Conservation (phyloP, 2,113 vertebrate species). For the Ammodytes marinus region DNA sequence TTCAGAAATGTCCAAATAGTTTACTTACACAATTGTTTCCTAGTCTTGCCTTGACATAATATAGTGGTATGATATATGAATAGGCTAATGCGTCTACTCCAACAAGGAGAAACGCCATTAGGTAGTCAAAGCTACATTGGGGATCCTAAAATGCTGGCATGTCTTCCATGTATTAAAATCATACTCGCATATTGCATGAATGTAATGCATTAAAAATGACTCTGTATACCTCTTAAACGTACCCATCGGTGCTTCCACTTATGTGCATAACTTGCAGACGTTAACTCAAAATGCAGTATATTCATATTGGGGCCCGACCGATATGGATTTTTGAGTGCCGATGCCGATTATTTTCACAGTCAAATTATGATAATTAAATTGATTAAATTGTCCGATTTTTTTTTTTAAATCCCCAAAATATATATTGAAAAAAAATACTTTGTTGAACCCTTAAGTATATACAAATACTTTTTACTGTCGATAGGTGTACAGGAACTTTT, state of each 20-base stretch:
- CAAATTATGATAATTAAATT: too few species aligned
- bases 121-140: slow-evolving; percentile 42
- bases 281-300: slow-evolving; percentile 14
- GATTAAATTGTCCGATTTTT: too few species aligned
- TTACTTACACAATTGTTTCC: background rate
- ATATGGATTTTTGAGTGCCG: too few species aligned
- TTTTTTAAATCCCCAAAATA: too few species aligned
- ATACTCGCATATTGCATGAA: slow-evolving; percentile 36
- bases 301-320: background rate
- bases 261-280: slow-evolving; percentile 11
- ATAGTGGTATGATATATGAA: background rate
- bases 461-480: too few species aligned
- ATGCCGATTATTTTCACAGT: too few species aligned
- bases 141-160: slow-evolving; percentile 31
- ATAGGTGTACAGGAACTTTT: too few species aligned
- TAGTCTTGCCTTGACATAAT: background rate
- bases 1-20: background rate
- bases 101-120: slow-evolving; percentile 31
- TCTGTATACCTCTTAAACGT: slow-evolving; percentile 30
- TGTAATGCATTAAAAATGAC: slow-evolving; percentile 26
- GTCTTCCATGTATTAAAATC: slow-evolving; percentile 50
- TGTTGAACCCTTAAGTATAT: too few species aligned
- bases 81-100: slow-evolving; percentile 24
- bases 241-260: slow-evolving; percentile 10
- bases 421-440: too few species aligned